phyloP scores from a whole-genome alignment of 1,140 invertebrate genomes.

The Mylabris phalerata region DNA sequence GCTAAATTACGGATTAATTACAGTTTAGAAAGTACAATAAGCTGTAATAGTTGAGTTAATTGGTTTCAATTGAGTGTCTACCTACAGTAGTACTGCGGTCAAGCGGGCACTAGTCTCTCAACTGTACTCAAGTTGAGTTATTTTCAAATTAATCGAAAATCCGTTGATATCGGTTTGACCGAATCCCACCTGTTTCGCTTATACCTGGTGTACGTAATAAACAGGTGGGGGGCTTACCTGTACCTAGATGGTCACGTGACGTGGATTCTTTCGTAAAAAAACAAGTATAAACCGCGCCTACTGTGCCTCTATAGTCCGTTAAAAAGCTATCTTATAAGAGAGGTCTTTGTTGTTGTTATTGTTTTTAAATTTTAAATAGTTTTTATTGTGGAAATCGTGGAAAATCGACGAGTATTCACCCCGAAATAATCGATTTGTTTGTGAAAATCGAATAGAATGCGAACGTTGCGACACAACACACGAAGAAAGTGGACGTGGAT shows the following conservation, averaged over 20 bases:
- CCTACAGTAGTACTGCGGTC: too few species aligned
- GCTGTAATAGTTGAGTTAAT: too few species aligned
- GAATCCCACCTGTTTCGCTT: conserved; percentile 22
- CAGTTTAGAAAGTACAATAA: too few species aligned
- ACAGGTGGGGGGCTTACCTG: conserved; percentile 21
- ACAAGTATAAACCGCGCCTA: conserved; percentile 19
- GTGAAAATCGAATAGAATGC: not conserved
- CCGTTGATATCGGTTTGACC: not conserved
- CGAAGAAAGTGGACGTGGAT: conserved; percentile 7
- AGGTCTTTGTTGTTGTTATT: not conserved
- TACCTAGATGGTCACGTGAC: conserved; percentile 15
- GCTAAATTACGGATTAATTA: too few species aligned
- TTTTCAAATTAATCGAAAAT: conserved; percentile 2
- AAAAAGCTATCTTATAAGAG: conserved; percentile 1
- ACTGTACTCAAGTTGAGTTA: not conserved
- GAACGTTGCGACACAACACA: conserved; percentile 6
- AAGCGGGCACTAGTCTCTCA: too few species aligned
- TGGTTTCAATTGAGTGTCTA: too few species aligned
- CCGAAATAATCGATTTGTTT: too few species aligned
- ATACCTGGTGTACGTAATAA: conserved; percentile 7
- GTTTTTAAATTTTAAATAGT: not conserved
- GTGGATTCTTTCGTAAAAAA: conserved; percentile 14
- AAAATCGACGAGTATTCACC: too few species aligned
- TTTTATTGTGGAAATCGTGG: not conserved
- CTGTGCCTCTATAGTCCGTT: conserved; percentile 10